A percentile compares a stretch with the other conserved stretches of the same genome.
These are phyloP conservation scores for Colistium nudipinnis DNA, from an alignment of 2,113 vertebrate species.

Conservation along the genomic window DNA sequence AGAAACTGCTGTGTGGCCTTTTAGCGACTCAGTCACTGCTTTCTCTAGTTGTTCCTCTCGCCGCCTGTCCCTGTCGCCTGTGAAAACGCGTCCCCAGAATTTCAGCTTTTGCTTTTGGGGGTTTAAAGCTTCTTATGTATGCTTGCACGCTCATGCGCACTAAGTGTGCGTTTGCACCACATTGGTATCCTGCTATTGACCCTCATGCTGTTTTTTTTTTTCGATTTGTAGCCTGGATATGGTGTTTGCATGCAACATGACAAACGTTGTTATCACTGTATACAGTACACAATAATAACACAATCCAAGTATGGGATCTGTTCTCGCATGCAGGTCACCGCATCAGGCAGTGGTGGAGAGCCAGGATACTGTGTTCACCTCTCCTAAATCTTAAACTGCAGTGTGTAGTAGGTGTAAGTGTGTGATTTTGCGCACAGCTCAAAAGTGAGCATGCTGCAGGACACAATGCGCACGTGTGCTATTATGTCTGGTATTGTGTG, in stretches of 20 bases:
- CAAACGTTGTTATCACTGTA: neutral
- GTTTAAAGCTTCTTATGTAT: neutral
- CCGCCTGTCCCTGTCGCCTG: neutral
- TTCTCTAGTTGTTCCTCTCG: neutral
- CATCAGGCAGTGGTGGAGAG: too few relatives aligned
- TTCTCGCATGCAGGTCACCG: too few relatives aligned
- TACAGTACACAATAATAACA: neutral
- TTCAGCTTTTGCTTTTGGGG: neutral
- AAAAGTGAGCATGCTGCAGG: slow-evolving; percentile 28
- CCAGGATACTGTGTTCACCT: too few relatives aligned
- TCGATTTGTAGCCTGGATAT: too few relatives aligned
- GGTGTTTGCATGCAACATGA: neutral
- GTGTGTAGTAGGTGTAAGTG: neutral
- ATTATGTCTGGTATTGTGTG: slow-evolving; percentile 3
- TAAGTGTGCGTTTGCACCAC: neutral
- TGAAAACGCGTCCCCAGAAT: neutral
- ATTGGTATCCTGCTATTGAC: too few relatives aligned
- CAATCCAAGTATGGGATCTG: too few relatives aligned
- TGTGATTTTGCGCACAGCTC: neutral
- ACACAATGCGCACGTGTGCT: slow-evolving; percentile 1
- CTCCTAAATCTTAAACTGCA: neutral
- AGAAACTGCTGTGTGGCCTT: neutral
- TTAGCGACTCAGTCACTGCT: neutral
- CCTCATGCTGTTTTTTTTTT: too few relatives aligned
- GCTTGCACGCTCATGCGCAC: neutral